These are phyloP conservation scores for Osmerus mordax DNA, from an alignment of 2,113 vertebrate genomes.

Conservation along the genomic window DNA sequence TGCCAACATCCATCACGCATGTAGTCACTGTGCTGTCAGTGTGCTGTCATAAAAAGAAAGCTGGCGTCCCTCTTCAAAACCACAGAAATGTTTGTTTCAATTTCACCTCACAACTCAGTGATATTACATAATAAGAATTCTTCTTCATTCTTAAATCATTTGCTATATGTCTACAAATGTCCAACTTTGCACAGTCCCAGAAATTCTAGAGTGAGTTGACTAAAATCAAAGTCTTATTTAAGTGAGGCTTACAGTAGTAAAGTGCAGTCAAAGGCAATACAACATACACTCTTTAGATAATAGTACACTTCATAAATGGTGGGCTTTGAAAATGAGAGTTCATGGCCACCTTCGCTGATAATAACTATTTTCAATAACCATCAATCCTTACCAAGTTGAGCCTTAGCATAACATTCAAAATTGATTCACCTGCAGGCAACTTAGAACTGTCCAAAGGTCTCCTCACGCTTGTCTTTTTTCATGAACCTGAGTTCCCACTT, in stretches of 20 bases:
- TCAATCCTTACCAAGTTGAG: constrained; percentile 32
- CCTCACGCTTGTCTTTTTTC: constrained; percentile 34
- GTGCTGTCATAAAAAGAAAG: not conserved
- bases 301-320: too few relatives aligned
- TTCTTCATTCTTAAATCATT: too few relatives aligned
- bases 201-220: too few relatives aligned
- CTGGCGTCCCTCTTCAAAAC: not conserved
- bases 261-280: too few relatives aligned
- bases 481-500: constrained; percentile 52
- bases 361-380: constrained; percentile 49
- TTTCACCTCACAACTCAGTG: not conserved
- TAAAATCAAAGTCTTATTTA: too few relatives aligned
- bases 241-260: too few relatives aligned
- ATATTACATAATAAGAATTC: not conserved
- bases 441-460: constrained; percentile 41
- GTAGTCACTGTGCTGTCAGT: not conserved
- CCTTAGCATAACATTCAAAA: constrained; percentile 46
- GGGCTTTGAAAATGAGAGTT: too few relatives aligned
- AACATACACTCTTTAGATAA: too few relatives aligned
- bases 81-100: not conserved
- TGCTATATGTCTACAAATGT: too few relatives aligned
- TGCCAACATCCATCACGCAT: not conserved
- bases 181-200: too few relatives aligned
- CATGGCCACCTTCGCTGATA: constrained; percentile 19
- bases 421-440: constrained; percentile 54